These are phyloP conservation scores for Nyctibius grandis DNA, from an alignment of 2,797 vertebrate species.

Conservation along the genomic window DNA sequence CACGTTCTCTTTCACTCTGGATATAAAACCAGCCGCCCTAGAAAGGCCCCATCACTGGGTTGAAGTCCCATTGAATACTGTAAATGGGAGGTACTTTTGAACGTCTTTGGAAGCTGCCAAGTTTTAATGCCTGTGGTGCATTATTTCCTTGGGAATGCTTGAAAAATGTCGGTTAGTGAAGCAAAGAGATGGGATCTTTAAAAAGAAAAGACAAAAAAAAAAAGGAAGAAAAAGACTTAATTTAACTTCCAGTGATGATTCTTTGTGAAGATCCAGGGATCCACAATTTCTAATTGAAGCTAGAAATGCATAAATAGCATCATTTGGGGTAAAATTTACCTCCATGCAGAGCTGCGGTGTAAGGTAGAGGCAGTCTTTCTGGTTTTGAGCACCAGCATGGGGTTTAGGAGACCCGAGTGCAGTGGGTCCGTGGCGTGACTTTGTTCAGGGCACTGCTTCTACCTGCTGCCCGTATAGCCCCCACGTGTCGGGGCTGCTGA, in stretches of 20 bases:
- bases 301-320: background rate
- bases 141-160: background rate
- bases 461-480: background rate
- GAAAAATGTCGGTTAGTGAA: background rate
- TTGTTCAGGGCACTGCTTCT: background rate
- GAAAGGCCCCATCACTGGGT: background rate
- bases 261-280: background rate
- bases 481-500: rapidly evolving
- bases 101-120: background rate
- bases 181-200: background rate
- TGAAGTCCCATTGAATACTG: background rate
- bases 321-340: background rate
- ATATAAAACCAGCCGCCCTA: background rate
- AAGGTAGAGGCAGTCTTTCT: background rate
- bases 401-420: background rate
- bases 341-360: background rate
- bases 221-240: background rate
- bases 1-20: background rate
- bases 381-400: background rate
- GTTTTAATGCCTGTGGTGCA: background rate
- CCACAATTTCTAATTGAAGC: background rate
- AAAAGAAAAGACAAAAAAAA: background rate
- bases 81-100: background rate
- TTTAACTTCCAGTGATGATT: background rate
- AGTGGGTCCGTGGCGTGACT: rapidly evolving